Evolutionary conservation across 2,888 invertebrate species (phyloP).

Genomic region (Pteria penguin): DNA sequence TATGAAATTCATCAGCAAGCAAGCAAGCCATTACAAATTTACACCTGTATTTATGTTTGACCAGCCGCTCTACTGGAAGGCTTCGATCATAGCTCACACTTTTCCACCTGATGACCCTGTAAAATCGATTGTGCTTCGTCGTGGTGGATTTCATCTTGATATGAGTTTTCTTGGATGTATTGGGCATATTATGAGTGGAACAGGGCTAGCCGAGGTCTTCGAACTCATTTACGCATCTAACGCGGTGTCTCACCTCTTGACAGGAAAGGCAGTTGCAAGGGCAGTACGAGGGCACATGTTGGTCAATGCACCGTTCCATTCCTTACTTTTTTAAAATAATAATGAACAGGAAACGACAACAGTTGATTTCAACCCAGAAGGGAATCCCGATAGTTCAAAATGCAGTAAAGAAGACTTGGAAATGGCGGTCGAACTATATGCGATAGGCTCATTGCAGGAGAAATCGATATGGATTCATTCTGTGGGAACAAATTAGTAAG

Average conservation of each 20-base stretch:
- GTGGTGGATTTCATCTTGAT: constrained; percentile 42
- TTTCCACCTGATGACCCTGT: not conserved
- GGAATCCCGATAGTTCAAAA: too few species aligned
- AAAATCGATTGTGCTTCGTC: constrained; percentile 30
- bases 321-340: constrained; percentile 11
- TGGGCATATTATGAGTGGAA: constrained; percentile 34
- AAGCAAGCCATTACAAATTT: constrained; percentile 26
- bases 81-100: constrained; percentile 14
- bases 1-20: constrained; percentile 44
- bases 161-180: constrained; percentile 58
- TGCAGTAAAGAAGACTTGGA: not conserved
- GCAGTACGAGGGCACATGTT: constrained; percentile 55
- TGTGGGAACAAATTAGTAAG: too few species aligned
- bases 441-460: too few species aligned
- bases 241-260: constrained; percentile 53
- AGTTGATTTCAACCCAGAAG: not conserved
- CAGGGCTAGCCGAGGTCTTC: constrained; percentile 36
- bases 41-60: constrained; percentile 54
- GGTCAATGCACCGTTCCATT: constrained; percentile 44
- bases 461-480: too few species aligned
- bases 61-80: constrained; percentile 60
- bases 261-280: constrained; percentile 54
- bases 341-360: not conserved
- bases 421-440: constrained; percentile 42
- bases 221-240: constrained; percentile 39